phyloP scores from a whole-genome alignment of 2,888 invertebrate genomes.

The Folsomia manolachei region DNA sequence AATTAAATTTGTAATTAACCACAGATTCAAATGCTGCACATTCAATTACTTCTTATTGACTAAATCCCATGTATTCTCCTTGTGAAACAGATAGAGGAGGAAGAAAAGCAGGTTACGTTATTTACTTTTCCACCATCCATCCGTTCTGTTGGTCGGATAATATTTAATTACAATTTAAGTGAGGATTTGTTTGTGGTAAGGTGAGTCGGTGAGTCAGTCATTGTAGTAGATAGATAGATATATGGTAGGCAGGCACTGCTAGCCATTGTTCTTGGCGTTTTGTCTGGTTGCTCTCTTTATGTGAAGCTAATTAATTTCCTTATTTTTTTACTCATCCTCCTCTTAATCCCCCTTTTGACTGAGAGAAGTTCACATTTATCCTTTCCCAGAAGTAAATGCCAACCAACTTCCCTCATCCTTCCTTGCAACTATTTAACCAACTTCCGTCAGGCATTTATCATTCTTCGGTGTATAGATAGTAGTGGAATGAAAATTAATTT shows the following conservation, averaged over 20 bases:
- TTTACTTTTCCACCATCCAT: background rate
- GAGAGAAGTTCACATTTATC: background rate
- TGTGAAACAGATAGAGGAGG: background rate
- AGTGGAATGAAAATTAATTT: background rate
- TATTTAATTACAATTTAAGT: constrained; percentile 31
- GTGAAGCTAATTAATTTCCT: constrained; percentile 9
- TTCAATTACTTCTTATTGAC: background rate
- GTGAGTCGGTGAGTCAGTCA: background rate
- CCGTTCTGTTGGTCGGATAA: constrained; percentile 21
- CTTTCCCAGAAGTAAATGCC: constrained; percentile 13
- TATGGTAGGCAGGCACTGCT: too few relatives aligned
- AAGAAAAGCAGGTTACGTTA: too few relatives aligned
- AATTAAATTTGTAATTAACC: constrained; percentile 5
- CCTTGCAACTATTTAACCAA: too few relatives aligned
- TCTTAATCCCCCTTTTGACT: background rate
- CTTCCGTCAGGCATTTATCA: constrained; percentile 43
- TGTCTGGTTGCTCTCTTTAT: constrained; percentile 5
- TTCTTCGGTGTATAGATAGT: background rate
- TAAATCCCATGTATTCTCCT: background rate
- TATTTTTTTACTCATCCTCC: background rate
- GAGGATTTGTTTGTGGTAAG: constrained; percentile 12
- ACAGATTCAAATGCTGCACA: background rate
- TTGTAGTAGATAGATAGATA: too few relatives aligned
- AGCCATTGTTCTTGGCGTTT: too few relatives aligned
- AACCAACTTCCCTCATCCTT: too few relatives aligned